Evolutionary conservation across 2,113 vertebrate genomes (phyloP).

Genomic region (Psittacula cyanocephala): DNA sequence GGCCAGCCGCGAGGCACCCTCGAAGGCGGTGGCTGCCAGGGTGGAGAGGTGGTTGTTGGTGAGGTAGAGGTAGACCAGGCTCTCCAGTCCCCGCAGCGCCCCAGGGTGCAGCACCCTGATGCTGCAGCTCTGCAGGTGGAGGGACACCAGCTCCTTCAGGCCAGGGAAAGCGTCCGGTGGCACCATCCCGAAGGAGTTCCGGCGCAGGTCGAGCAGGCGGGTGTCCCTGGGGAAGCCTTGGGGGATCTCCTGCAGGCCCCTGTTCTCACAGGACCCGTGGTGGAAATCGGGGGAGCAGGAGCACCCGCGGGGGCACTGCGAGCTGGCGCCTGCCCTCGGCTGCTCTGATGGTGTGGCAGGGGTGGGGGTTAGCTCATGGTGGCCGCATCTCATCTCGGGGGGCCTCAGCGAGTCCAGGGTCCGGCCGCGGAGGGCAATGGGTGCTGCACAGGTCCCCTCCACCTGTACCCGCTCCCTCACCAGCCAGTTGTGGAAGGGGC

Average conservation of each 20-base stretch:
- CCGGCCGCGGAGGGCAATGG: constrained; percentile 78
- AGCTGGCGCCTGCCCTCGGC: not conserved
- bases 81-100: constrained; percentile 83
- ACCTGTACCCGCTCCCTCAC: constrained; percentile 69
- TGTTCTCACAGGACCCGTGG: constrained; percentile 84
- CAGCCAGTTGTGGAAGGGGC: constrained; percentile 86
- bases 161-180: constrained; percentile 78
- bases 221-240: constrained; percentile 81
- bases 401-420: constrained; percentile 80
- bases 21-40: constrained; percentile 77
- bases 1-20: constrained; percentile 80
- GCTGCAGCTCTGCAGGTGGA: constrained; percentile 88
- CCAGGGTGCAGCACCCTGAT: constrained; percentile 74
- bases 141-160: constrained; percentile 80
- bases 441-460: constrained; percentile 77
- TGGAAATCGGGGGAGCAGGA: constrained; percentile 75
- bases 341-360: not conserved
- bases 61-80: constrained; percentile 91
- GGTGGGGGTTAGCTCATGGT: not conserved
- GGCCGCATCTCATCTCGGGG: constrained; percentile 81
- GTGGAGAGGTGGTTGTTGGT: constrained; percentile 83
- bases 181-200: constrained; percentile 81
- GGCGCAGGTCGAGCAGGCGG: constrained; percentile 83
- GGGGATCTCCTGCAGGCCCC: constrained; percentile 79
- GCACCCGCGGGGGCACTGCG: constrained; percentile 80